phyloP scores from a whole-genome alignment of 1,140 invertebrate genomes.

The Gryllus bimaculatus region DNA sequence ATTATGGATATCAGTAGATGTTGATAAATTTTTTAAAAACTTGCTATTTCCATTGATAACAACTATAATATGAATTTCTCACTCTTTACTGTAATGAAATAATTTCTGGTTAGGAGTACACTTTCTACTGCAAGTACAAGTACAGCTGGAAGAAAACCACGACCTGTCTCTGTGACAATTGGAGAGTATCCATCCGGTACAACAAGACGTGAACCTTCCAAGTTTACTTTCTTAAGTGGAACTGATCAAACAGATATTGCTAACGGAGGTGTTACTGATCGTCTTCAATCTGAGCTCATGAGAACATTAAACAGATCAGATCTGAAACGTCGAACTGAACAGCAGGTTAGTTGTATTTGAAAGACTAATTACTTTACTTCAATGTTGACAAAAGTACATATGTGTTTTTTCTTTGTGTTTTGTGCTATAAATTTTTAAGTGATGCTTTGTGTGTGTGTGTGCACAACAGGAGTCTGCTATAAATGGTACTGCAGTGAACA shows the following conservation, averaged over 20 bases:
- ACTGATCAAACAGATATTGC: not conserved
- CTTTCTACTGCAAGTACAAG: not conserved
- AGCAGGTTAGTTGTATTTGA: not conserved
- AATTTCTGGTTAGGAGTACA: not conserved
- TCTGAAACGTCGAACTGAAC: slow-evolving; percentile 54
- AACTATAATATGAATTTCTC: no score
- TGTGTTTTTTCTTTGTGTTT: not conserved
- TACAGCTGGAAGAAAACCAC: slow-evolving; percentile 1
- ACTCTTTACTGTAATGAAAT: not conserved
- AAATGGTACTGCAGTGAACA: not conserved
- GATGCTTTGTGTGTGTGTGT: not conserved
- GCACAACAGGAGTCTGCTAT: not conserved
- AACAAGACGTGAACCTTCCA: slow-evolving; percentile 28
- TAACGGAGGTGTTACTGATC: not conserved
- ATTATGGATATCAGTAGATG: no score
- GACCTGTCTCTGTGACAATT: slow-evolving; percentile 44
- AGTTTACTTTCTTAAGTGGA: slow-evolving; percentile 23
- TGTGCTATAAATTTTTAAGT: not conserved
- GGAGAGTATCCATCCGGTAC: slow-evolving; percentile 52
- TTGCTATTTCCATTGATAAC: no score
- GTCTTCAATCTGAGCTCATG: slow-evolving; percentile 56
- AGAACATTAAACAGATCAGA: slow-evolving; percentile 63
- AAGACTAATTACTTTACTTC: no score
- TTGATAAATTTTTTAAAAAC: no score
- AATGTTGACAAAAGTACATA: no score